These are phyloP conservation scores for Drosophila albomicans DNA, from an alignment of 1,140 invertebrate genomes.

Conservation along the genomic window DNA sequence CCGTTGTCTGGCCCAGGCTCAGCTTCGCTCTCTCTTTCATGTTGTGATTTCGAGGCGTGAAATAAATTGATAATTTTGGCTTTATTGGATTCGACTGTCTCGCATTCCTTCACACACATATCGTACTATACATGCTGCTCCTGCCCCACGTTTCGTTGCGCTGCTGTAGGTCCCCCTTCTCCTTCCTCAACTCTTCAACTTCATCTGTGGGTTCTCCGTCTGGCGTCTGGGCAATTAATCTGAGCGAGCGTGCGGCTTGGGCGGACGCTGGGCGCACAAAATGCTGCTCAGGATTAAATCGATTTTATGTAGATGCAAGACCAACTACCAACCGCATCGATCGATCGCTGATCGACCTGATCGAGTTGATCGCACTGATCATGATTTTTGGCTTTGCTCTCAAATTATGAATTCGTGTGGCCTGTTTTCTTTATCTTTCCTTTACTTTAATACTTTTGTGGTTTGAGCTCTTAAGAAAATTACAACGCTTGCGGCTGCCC, in stretches of 20 bases:
- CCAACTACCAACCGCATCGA: slow-evolving; percentile 13
- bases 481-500: slow-evolving; percentile 58
- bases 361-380: slow-evolving; percentile 33
- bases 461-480: slow-evolving; percentile 66
- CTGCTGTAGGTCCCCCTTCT: slow-evolving; percentile 74
- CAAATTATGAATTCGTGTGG: slow-evolving; percentile 67
- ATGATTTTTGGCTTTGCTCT: slow-evolving; percentile 65
- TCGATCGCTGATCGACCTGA: slow-evolving; percentile 5
- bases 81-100: slow-evolving; percentile 73
- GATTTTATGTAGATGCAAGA: slow-evolving; percentile 71
- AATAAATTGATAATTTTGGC: slow-evolving; percentile 84
- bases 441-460: slow-evolving; percentile 29
- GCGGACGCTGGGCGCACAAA: slow-evolving; percentile 33
- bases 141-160: slow-evolving; percentile 48
- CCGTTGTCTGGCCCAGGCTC: slow-evolving; percentile 58
- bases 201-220: slow-evolving; percentile 31
- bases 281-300: slow-evolving; percentile 73
- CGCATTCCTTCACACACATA: slow-evolving; percentile 50
- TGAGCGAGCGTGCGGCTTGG: slow-evolving; percentile 67
- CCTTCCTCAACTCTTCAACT: slow-evolving; percentile 12
- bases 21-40: slow-evolving; percentile 2
- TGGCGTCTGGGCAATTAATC: slow-evolving; percentile 74
- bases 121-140: slow-evolving; percentile 14
- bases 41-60: slow-evolving; percentile 80
- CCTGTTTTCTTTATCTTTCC: slow-evolving; percentile 11